Base-by-base conservation (phyloP, 1,140 invertebrate species). In the Aphis gossypii region DNA sequence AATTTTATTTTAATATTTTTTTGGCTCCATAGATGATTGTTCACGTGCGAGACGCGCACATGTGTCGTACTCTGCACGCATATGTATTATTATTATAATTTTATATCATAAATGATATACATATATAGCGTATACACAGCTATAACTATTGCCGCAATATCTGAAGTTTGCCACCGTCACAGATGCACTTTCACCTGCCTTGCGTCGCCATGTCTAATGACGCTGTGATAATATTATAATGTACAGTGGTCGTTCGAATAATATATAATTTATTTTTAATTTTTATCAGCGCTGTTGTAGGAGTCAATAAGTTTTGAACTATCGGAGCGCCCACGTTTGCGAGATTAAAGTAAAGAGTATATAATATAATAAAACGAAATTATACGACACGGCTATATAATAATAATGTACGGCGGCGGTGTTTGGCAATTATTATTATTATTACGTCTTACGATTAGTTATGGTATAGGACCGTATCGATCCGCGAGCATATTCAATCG, bases 181-280 rank as follows among this genome's bases (percentile, higher is more conserved):
- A 46, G 30, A 92, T 51, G 82, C 92, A 56, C 92, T 93, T 93
- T 93, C 92, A 86, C 82, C 92, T 82, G 35, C 23, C 68, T 90
- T 25, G 38, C 54, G 41, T n/a, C 46, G 30, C 9, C 18, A 21
- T 89, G 35, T 88, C 86, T 88, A 35, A 88, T 35, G 18, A 76
- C n/a, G 14, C 30, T 76, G 18, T 76, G n/a, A 76, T 76, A 76
- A 76, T 76, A 76, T 76, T 76, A 76, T 76, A n/a, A 51, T 51
- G 18, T 76, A 76, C 60, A n/a, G 60, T 76, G 60, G 30, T n/a
- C 60, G 60, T n/a, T n/a, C 60, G 60, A 18, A n/a, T n/a, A 76
- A n/a, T 6, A n/a, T 76, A 76, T n/a, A 14, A 76, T 76, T n/a
- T 76, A 76, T 76, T n/a, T 76, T 76, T 76, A 35, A n/a, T 76